phyloP scores from a whole-genome alignment of 2,113 vertebrate species.

The Ptilorrhoa leucosticta region DNA sequence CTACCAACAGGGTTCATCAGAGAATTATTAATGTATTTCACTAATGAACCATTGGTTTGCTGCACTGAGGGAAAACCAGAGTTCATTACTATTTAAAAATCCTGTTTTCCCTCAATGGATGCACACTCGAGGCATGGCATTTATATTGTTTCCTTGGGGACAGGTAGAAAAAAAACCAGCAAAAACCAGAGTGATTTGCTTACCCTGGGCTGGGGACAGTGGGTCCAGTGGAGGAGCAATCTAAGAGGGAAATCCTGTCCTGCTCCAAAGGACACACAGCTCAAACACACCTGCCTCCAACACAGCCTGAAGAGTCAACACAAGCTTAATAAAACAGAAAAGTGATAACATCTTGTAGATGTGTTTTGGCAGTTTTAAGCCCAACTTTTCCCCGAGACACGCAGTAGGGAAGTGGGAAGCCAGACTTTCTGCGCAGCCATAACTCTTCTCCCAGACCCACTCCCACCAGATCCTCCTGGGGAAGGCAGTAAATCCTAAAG shows the following conservation, averaged over 20 bases:
- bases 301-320: background rate
- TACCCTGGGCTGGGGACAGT: background rate
- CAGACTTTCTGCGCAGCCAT: background rate
- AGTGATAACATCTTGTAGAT: background rate
- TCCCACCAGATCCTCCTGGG: background rate
- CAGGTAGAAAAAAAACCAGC: background rate
- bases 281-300: background rate
- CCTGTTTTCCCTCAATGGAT: background rate
- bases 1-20: background rate
- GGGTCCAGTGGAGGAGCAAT: background rate
- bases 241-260: background rate
- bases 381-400: background rate
- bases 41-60: background rate
- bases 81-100: background rate
- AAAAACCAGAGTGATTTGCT: background rate
- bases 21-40: constrained; percentile 2
- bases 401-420: background rate
- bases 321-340: background rate
- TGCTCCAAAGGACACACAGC: background rate
- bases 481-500: background rate
- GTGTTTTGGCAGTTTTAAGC: background rate
- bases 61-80: background rate
- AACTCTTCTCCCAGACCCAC: background rate
- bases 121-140: background rate
- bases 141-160: background rate